A percentile compares a stretch with the other conserved stretches of the same genome.
Conservation (phyloP, 2,888 invertebrate genomes). For the Notocelia uddmanniana region DNA sequence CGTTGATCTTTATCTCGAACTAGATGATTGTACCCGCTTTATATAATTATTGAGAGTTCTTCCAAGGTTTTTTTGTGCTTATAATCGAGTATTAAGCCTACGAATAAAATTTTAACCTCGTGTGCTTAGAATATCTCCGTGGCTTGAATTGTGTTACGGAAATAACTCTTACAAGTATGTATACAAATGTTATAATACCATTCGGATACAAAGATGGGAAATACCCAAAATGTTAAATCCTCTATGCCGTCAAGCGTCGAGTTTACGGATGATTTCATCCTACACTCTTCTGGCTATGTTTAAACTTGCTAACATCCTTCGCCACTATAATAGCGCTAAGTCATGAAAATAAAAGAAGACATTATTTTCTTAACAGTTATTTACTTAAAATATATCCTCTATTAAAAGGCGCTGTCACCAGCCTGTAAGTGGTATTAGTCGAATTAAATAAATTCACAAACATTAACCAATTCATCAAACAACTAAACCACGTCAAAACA, state of each 20-base stretch:
- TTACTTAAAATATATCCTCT: neutral
- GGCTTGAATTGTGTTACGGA: no score
- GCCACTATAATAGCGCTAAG: neutral
- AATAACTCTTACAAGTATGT: neutral
- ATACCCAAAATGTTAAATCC: slow-evolving; percentile 1
- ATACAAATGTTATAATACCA: neutral
- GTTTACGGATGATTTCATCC: slow-evolving; percentile 32
- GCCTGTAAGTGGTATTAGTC: no score
- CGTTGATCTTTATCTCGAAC: slow-evolving; percentile 13
- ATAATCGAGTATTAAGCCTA: no score
- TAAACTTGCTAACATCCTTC: neutral
- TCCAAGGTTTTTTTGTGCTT: no score
- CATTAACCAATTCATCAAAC: slow-evolving; percentile 32
- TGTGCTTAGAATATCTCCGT: neutral
- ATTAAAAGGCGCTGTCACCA: neutral
- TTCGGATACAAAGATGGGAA: slow-evolving; percentile 16
- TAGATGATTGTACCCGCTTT: neutral
- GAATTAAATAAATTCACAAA: slow-evolving; percentile 16
- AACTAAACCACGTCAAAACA: slow-evolving; percentile 34
- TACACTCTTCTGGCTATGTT: neutral
- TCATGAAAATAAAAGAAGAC: neutral
- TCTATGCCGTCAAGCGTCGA: slow-evolving; percentile 4
- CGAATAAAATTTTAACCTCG: no score
- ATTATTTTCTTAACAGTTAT: neutral
- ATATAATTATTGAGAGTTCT: neutral